phyloP scores from a whole-genome alignment of 2,113 vertebrate genomes.

The Labeo rohita region DNA sequence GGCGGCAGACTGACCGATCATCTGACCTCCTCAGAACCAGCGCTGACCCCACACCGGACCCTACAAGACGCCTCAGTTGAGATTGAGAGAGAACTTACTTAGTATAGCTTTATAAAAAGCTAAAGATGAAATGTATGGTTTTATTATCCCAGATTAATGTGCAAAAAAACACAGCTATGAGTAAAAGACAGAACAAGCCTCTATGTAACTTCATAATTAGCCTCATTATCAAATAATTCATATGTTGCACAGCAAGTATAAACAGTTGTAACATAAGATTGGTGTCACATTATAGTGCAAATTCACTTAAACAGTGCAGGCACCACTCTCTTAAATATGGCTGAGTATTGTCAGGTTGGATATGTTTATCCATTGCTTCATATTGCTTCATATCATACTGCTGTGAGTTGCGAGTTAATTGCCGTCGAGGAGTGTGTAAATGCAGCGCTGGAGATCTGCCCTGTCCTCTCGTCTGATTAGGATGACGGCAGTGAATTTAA shows the following conservation, averaged over 20 bases:
- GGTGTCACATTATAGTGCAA: no score
- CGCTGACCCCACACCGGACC: constrained; percentile 71
- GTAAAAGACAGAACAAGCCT: neutral
- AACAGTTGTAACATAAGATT: neutral
- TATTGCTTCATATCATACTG: constrained; percentile 59
- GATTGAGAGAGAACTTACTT: neutral
- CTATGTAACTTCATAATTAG: neutral
- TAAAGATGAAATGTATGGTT: neutral
- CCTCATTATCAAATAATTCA: neutral
- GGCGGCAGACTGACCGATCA: constrained; percentile 90
- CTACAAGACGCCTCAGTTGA: neutral
- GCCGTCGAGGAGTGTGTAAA: constrained; percentile 69
- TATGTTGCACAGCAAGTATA: neutral
- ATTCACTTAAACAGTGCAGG: no score
- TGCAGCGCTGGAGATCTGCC: constrained; percentile 38
- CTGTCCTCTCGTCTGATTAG: constrained; percentile 66
- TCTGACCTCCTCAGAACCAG: constrained; percentile 88
- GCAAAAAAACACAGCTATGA: neutral
- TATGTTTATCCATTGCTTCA: constrained; percentile 65
- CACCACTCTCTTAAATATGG: no score
- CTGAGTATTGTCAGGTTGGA: constrained; percentile 12
- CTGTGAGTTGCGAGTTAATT: constrained; percentile 69
- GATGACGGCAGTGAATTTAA: constrained; percentile 73
- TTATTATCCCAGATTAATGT: neutral
- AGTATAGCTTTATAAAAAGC: neutral